A percentile compares a stretch with the other conserved stretches of the same genome.
Evolutionary conservation across 2,888 invertebrate genomes (phyloP).

Genomic region (Lysandra coridon): DNA sequence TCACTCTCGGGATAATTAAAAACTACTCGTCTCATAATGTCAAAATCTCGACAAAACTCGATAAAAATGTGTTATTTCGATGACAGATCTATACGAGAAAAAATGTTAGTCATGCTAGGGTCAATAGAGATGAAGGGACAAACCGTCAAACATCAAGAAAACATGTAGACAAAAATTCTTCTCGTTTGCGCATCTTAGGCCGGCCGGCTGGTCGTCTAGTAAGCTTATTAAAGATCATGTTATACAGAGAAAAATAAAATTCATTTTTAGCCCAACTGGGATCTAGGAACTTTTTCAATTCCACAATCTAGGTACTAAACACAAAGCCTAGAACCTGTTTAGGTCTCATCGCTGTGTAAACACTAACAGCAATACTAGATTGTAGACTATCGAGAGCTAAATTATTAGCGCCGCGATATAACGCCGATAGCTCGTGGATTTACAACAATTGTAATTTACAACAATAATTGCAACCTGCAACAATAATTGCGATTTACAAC

Average conservation of each 20-base stretch:
- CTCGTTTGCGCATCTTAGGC: too few species aligned
- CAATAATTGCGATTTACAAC: constrained; percentile 53
- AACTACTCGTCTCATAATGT: too few species aligned
- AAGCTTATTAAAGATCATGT: not conserved
- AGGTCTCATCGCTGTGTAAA: constrained; percentile 22
- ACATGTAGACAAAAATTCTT: too few species aligned
- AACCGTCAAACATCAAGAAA: too few species aligned
- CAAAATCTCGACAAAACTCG: too few species aligned
- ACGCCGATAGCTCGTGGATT: constrained; percentile 53
- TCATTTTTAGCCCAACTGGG: not conserved
- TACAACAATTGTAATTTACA: constrained; percentile 48
- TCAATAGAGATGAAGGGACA: too few species aligned
- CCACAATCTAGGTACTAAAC: not conserved
- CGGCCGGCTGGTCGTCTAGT: too few species aligned
- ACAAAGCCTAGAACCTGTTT: not conserved
- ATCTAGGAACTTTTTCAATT: not conserved
- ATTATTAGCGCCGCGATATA: constrained; percentile 32
- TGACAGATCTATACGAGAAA: too few species aligned
- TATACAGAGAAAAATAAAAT: not conserved
- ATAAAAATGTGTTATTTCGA: too few species aligned
- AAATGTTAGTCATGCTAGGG: too few species aligned
- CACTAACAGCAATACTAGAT: constrained; percentile 25
- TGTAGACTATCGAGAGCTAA: not conserved
- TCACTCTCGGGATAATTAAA: too few species aligned
- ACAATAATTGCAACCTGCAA: constrained; percentile 25